Base-by-base conservation (phyloP, 2,113 vertebrate species). In the Elaphurus davidianus region DNA sequence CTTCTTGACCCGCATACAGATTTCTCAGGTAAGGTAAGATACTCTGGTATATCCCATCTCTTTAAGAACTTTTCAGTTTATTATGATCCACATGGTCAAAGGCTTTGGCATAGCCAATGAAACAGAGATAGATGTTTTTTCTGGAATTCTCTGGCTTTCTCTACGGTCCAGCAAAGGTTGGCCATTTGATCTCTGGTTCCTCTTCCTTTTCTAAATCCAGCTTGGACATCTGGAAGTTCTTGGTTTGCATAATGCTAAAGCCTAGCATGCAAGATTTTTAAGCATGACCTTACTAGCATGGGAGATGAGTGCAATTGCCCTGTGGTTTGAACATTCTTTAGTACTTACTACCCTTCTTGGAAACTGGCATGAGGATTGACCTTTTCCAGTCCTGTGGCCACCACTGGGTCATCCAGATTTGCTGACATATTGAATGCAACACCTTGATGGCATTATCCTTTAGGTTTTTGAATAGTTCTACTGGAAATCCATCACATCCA, bases 401-500 rank as follows among this genome's bases (percentile, higher is more conserved):
- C 17, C 0, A 4, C 5, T 36, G n/a, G 64, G 9, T 36, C 64
- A 36, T 23, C n/a, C 64, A 71, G 64, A 23, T 71, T 71, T 71
- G n/a, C n/a, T 71, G n/a, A 71, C n/a, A 36, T 36, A 23, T 71
- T 71, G 64, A 36, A 71, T 71, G 9, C 64, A 36, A 36, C 17
- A 71, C 5, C 9, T 6, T 23, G 64, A 71, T 36, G 64, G 4
- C 19, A 36, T 36, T 36, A 71, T 71, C n/a, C 64, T 12, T 71
- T 71, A 71, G 64, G n/a, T 36, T 71, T 71, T 71, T 23, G 9
- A 36, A 36, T 19, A 36, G 17, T 36, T 71, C 17, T 71, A 23
- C 64, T 36, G n/a, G n/a, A 23, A 71, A 23, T 71, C n/a, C 8
- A 0, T 23, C 2, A 0, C 64, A 71, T 71, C n/a, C 64, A 71